Base-by-base conservation (phyloP, 2,113 vertebrate species). In the Hippoglossus stenolepis region DNA sequence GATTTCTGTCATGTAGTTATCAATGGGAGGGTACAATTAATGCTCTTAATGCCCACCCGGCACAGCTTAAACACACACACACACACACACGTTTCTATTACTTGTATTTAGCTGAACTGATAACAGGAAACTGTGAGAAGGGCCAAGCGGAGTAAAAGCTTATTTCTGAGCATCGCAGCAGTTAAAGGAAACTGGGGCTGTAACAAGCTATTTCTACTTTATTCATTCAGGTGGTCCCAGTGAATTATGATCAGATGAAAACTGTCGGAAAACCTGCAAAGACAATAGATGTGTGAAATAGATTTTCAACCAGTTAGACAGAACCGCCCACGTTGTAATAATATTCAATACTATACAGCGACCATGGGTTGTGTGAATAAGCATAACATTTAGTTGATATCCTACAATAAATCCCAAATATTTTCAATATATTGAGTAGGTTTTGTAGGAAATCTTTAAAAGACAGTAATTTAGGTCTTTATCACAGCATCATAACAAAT, bases 1-100 rank as follows among this genome's bases (percentile, higher is more conserved):
- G 85, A 89, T 92, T 92, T 90, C 70, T 70, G 75, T 89, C 65
- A 45, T 91, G 85, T 90, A 91, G 72, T 89, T 91, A 92, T 91
- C 89, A 87, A 77, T 87, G 58, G 31, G 60, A 85, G 61, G 65
- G 61, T 77, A 80, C 86, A 87, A 90, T 91, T 90, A 93, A 90
- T 79, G 75, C 80, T 88, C 70, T 89, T 88, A 86, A 80, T 78
- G 18, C n/a, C 35, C 15, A 76, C 31, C 43, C 17, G 57, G 56
- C 57, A 68, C 1, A 58, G 60, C 68, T 51, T 26, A 62, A 43
- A 72, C 57, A 80, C 11, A 9, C 56, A 63, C 43, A 58, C 26
- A 47, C 59, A 70, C 57, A 63, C 43, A 51, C 24, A 57, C 14
- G 1, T 64, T 17, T 60, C 40, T 73, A 54, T 73, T 49, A 84